A percentile compares a stretch with the other conserved stretches of the same genome.
These are phyloP conservation scores for Polydesmus complanatus DNA, from an alignment of 2,888 invertebrate species.

Conservation along the genomic window DNA sequence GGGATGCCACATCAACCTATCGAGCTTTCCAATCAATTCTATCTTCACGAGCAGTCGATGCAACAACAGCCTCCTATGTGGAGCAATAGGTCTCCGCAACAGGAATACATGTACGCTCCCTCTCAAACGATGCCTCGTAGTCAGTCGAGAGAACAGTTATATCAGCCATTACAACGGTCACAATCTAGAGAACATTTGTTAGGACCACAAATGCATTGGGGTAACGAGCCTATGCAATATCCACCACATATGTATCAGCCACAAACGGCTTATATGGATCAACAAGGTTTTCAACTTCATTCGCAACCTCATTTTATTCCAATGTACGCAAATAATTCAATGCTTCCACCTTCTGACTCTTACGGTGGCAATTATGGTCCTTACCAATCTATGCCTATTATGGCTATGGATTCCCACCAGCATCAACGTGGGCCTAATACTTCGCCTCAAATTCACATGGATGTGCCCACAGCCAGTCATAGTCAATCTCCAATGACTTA, in stretches of 20 bases:
- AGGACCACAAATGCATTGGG: slow-evolving; percentile 1
- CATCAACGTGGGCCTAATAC: too few relatives aligned
- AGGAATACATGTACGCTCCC: background rate
- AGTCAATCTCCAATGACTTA: slow-evolving; percentile 20
- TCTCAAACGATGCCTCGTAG: background rate
- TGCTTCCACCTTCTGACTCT: background rate
- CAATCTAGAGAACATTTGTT: slow-evolving; percentile 8
- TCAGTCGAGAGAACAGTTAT: slow-evolving; percentile 3
- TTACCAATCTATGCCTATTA: background rate
- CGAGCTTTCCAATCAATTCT: slow-evolving; percentile 13
- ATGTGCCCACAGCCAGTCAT: slow-evolving; percentile 19
- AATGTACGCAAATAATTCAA: background rate
- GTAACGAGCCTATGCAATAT: background rate
- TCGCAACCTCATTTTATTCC: background rate
- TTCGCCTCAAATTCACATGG: slow-evolving; percentile 3
- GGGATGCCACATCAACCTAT: slow-evolving; percentile 3
- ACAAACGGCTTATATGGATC: slow-evolving; percentile 3
- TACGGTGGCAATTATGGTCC: background rate
- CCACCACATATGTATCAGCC: background rate
- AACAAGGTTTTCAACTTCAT: slow-evolving; percentile 11
- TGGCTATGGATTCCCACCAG: background rate
- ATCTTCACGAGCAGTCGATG: slow-evolving; percentile 11
- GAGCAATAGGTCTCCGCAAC: background rate
- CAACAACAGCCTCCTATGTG: background rate
- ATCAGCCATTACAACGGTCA: slow-evolving; percentile 11